Conservation (phyloP, 2,113 vertebrate genomes). For the Fulica atra region DNA sequence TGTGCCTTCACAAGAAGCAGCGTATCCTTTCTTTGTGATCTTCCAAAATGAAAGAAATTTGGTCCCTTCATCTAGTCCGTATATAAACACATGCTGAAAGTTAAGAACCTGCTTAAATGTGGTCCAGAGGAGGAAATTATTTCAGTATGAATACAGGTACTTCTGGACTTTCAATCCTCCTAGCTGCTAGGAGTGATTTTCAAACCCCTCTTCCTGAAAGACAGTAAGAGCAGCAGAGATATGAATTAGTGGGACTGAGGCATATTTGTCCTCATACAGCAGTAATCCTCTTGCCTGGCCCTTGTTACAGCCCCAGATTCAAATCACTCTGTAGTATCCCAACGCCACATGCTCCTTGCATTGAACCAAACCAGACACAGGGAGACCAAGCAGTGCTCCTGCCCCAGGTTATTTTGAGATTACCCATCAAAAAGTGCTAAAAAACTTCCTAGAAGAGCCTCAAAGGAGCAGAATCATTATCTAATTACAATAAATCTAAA, state of each 20-base stretch:
- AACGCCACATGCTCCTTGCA: not conserved
- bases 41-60: not conserved
- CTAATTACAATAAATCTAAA: constrained; percentile 56
- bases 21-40: not conserved
- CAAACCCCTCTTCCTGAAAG: not conserved
- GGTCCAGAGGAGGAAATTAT: not conserved
- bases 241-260: not conserved
- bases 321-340: not conserved
- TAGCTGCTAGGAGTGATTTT: not conserved
- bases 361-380: not conserved
- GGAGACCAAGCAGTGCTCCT: not conserved
- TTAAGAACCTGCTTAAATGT: not conserved
- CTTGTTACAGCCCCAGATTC: not conserved
- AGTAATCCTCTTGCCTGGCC: not conserved
- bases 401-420: not conserved
- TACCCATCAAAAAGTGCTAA: not conserved
- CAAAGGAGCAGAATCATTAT: constrained; percentile 26
- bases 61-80: not conserved
- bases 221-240: not conserved
- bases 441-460: constrained; percentile 14
- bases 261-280: not conserved
- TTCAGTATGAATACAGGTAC: not conserved
- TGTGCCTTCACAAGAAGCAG: not conserved
- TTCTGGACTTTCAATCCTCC: not conserved
- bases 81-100: not conserved